Base-by-base conservation (phyloP, 53 echinoderm and acorn worm genomes). In the Arbacia lixula region DNA sequence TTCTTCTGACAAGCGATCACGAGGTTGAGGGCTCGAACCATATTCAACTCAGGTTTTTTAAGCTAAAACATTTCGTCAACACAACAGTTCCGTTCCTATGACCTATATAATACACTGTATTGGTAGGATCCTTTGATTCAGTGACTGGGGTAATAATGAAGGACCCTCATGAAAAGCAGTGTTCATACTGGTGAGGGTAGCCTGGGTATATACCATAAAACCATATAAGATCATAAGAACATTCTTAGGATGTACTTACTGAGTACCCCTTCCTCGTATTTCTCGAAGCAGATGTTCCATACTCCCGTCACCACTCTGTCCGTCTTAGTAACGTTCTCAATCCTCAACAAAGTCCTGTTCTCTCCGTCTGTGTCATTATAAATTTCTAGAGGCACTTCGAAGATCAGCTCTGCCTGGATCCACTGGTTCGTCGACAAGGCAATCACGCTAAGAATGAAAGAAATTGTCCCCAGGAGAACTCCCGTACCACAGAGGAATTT, bases 381-480 rank as follows among this genome's bases (percentile, higher is more conserved):
- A 30, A 38, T 39, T 49, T 39, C 82, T n/a, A 32, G 3, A 53
- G 40, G 39, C 62, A 63, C 64, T 35, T 64, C 12, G 30, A 63
- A 64, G 12, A 49, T 21, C 14, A 46, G 19, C 42, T 81, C 82
- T n/a, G 82, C 31, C 32, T 63, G 31, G 19, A 81, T 33, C 79
- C 82, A 81, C 10, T 81, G 64, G 41, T 46, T 61, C 64, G 82
- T 81, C 63, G 82, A 62, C 29, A 81, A 63, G 61, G 82, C 82
- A 28, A 81, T 46, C 26, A 81, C 31, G 32, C 82, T 81, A 43
- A 81, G 82, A 46, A 81, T 81, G 50, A 81, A 81, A 39, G 79
- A 81, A 81, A 64, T 27, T 4, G 64, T 41, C 31, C 82, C 82
- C 9, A 81, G 61, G 32, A 81, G 26, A 1, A 81, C 82, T 5